Conservation (phyloP, 2,113 vertebrate species). For the Nothobranchius kuhntae region DNA sequence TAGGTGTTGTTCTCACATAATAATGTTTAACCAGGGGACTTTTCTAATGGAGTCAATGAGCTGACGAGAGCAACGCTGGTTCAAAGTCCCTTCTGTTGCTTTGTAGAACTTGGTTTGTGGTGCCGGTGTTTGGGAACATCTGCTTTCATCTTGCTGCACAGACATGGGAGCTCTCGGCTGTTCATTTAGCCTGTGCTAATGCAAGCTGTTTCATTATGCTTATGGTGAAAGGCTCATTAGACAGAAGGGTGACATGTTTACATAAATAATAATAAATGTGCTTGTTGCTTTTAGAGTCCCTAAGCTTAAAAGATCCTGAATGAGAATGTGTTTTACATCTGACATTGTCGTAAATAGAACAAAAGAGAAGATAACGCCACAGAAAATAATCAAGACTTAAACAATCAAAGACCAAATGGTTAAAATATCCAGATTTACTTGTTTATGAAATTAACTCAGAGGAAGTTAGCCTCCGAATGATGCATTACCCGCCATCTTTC, state of each 20-base stretch:
- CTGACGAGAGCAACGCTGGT: slow-evolving; percentile 60
- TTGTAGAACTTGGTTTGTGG: slow-evolving; percentile 34
- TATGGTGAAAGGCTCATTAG: slow-evolving; percentile 75
- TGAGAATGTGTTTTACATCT: too few relatives aligned
- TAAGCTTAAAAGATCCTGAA: slow-evolving; percentile 45
- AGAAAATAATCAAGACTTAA: not conserved
- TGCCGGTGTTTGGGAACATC: slow-evolving; percentile 65
- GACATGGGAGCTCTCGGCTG: slow-evolving; percentile 64
- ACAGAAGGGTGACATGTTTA: slow-evolving; percentile 71
- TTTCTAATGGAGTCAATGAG: slow-evolving; percentile 66
- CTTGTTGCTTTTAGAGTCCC: slow-evolving; percentile 61
- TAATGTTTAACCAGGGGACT: slow-evolving; percentile 55
- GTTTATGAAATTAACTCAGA: slow-evolving; percentile 27
- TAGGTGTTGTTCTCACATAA: slow-evolving; percentile 44
- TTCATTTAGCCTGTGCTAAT: slow-evolving; percentile 75
- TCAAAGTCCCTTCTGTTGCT: slow-evolving; percentile 53
- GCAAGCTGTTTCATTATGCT: slow-evolving; percentile 73
- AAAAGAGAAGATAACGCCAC: not conserved
- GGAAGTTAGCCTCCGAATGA: slow-evolving; percentile 43
- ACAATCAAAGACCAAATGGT: slow-evolving; percentile 3
- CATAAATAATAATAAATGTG: slow-evolving; percentile 73
- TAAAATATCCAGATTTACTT: not conserved
- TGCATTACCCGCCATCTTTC: slow-evolving; percentile 41
- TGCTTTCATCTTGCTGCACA: slow-evolving; percentile 71
- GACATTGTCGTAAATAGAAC: too few relatives aligned